A percentile compares a stretch with the other conserved stretches of the same genome.
Evolutionary conservation across 2,888 invertebrate genomes (phyloP).

Genomic region (Dolomedes plantarius): DNA sequence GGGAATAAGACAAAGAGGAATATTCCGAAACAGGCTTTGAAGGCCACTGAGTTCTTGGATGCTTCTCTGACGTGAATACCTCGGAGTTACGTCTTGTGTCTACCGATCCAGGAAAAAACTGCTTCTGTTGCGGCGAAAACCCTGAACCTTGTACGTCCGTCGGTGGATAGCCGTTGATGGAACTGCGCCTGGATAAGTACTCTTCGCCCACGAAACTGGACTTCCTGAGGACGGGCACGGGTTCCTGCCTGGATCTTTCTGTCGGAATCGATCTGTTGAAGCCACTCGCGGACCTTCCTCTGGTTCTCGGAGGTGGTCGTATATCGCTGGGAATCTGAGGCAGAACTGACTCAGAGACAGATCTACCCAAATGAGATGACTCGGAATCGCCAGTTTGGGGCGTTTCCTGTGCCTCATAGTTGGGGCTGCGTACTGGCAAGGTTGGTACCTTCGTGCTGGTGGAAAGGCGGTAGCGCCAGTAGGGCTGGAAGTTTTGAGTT

Average conservation of each 20-base stretch:
- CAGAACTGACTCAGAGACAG: slow-evolving; percentile 25
- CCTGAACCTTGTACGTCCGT: background rate
- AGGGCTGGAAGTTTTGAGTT: slow-evolving; percentile 53
- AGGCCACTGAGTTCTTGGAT: background rate
- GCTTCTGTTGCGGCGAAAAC: background rate
- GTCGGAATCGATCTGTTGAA: background rate
- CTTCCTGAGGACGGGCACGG: background rate
- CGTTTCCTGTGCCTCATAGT: background rate
- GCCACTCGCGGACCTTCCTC: background rate
- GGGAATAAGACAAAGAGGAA: background rate
- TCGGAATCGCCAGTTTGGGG: background rate
- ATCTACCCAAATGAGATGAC: background rate
- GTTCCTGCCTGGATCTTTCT: background rate
- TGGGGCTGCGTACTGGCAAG: background rate
- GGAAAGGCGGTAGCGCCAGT: slow-evolving; percentile 59
- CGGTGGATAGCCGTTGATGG: background rate
- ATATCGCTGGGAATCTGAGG: background rate
- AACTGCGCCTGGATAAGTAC: background rate
- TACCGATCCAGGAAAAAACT: background rate
- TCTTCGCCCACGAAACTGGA: background rate
- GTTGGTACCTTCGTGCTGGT: slow-evolving; percentile 11
- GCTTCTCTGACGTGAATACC: background rate
- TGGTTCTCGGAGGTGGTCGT: background rate
- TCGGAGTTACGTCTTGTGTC: background rate
- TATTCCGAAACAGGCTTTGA: background rate